phyloP scores from a whole-genome alignment of 2,888 invertebrate genomes.

The Eupithecia exiguata region DNA sequence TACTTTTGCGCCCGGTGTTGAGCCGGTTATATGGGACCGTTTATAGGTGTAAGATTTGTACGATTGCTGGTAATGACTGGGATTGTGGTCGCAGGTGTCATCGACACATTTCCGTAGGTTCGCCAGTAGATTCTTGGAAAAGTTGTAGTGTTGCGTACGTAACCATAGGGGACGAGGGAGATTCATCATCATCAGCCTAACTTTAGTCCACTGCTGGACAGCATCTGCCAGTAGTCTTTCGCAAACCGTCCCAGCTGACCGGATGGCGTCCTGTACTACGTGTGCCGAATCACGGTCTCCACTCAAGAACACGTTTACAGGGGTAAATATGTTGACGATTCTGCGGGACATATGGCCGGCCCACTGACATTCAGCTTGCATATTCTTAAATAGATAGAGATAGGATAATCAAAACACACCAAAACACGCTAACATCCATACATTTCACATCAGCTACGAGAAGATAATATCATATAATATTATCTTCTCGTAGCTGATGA shows the following conservation, averaged over 20 bases:
- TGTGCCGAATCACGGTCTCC: not conserved
- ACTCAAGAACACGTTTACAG: not conserved
- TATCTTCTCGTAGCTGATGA: too few relatives aligned
- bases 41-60: constrained; percentile 45
- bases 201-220: not conserved
- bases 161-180: not conserved
- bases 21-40: constrained; percentile 47
- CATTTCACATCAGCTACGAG: too few relatives aligned
- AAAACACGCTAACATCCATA: too few relatives aligned
- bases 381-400: too few relatives aligned
- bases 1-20: constrained; percentile 55
- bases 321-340: not conserved
- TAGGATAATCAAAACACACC: too few relatives aligned
- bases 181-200: constrained; percentile 4
- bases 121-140: not conserved
- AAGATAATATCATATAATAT: too few relatives aligned
- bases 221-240: not conserved
- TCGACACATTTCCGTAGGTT: not conserved
- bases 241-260: not conserved
- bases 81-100: not conserved
- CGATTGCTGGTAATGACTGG: constrained; percentile 2
- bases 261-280: not conserved
- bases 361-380: not conserved
- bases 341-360: not conserved
- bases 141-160: not conserved